These are phyloP conservation scores for Achroia grisella DNA, from an alignment of 1,140 invertebrate genomes.

Conservation along the genomic window DNA sequence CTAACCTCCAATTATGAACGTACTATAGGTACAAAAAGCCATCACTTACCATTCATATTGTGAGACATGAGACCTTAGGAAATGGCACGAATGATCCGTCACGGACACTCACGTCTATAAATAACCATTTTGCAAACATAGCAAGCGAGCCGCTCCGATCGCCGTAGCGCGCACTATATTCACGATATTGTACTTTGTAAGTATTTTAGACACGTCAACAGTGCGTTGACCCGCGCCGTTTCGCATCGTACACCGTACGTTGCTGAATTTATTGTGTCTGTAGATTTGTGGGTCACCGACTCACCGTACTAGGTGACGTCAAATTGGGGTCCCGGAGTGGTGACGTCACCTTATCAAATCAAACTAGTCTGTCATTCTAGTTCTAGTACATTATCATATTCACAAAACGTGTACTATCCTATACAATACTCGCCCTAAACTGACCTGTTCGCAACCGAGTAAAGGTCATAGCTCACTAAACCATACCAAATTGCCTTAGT, in stretches of 20 bases:
- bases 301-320: constrained; percentile 53
- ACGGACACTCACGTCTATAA: constrained; percentile 60
- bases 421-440: constrained; percentile 64
- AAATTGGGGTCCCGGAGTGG: constrained; percentile 53
- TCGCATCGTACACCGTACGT: constrained; percentile 62
- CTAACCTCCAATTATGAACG: too few species aligned
- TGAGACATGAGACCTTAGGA: constrained; percentile 39
- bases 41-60: constrained; percentile 25
- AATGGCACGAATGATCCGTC: constrained; percentile 62
- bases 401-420: constrained; percentile 54
- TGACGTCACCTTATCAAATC: constrained; percentile 62
- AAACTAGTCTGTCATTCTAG: constrained; percentile 63
- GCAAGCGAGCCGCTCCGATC: constrained; percentile 45
- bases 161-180: constrained; percentile 59
- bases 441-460: constrained; percentile 37
- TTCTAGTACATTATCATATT: constrained; percentile 54
- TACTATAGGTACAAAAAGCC: too few species aligned
- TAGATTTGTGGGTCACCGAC: constrained; percentile 64
- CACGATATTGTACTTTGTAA: constrained; percentile 68
- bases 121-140: constrained; percentile 67
- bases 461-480: too few species aligned
- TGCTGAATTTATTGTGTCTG: constrained; percentile 70
- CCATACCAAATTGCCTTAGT: too few species aligned
- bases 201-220: constrained; percentile 71
- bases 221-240: constrained; percentile 63